Evolutionary conservation across 2,113 vertebrate species (phyloP).

Genomic region (Osmerus eperlanus): DNA sequence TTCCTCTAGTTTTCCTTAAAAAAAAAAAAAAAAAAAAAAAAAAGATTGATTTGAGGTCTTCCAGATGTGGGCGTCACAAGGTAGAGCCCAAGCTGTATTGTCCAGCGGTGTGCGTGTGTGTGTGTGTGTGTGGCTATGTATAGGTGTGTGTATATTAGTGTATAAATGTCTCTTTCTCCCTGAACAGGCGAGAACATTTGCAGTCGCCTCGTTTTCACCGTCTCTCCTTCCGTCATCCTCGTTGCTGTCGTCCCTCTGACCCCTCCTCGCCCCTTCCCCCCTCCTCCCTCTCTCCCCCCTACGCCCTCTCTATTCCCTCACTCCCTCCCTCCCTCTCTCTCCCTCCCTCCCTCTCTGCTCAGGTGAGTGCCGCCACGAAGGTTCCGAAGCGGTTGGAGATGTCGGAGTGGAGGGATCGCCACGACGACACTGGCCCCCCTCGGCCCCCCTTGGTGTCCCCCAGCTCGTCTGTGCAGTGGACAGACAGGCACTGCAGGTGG

Average conservation of each 20-base stretch:
- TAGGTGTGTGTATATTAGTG: conserved; percentile 35
- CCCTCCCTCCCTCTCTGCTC: conserved; percentile 59
- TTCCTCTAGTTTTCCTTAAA: conserved; percentile 60
- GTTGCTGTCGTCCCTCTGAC: conserved; percentile 11
- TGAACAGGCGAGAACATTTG: conserved; percentile 60
- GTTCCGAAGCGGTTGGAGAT: conserved; percentile 98
- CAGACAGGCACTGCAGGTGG: conserved; percentile 97
- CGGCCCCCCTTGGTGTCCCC: conserved; percentile 88
- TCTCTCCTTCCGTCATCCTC: conserved; percentile 24
- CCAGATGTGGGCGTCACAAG: conserved; percentile 57
- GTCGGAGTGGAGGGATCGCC: conserved; percentile 96
- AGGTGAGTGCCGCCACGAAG: conserved; percentile 96
- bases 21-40: conserved; percentile 47
- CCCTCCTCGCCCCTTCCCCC: not conserved
- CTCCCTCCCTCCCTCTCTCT: conserved; percentile 10
- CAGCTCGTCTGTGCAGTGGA: conserved; percentile 97
- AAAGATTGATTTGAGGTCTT: conserved; percentile 69
- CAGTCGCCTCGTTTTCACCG: conserved; percentile 46
- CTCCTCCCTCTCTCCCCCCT: conserved; percentile 4
- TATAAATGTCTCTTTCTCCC: conserved; percentile 64
- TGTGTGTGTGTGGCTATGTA: conserved; percentile 42
- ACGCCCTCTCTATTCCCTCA: not conserved
- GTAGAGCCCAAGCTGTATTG: conserved; percentile 50
- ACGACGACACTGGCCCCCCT: conserved; percentile 88
- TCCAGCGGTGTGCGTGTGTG: conserved; percentile 58